Base-by-base conservation (phyloP, 92 coral and sea anemone species). In the Nematostella vectensis region DNA sequence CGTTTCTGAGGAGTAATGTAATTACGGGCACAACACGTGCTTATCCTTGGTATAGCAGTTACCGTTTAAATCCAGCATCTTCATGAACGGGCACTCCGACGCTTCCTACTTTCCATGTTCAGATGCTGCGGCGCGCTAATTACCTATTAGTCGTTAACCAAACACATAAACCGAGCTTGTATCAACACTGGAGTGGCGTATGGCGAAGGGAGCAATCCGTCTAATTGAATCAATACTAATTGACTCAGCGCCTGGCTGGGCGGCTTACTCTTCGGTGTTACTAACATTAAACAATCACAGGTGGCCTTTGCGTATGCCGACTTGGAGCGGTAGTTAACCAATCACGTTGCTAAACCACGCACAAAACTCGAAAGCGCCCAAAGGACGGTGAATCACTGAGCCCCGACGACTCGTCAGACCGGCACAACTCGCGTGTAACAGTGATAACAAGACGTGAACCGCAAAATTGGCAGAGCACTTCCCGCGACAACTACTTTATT, bases 191-290 rank as follows among this genome's bases (percentile, higher is more conserved):
- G 54, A 37, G 25, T 62, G 39, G 61, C 28, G 66, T 71, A 50
- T 37, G 3, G 60, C 53, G 50, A 39, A 31, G 68, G 52, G 28
- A 51, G 69, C 54, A n/a, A 6, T 62, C 54, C 27, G 12, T 50
- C 76, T 72, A 67, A 79, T 79, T 73, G 76, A 72, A 73, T 70
- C n/a, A 31, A 69, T 33, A 27, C 51, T 37, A 58, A 79, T 72
- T 79, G 65, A 70, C 40, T 37, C 50, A 3, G 29, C 59, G 50
- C 50, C 50, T 57, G 47, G 48, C 53, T 12, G 39, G 11, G 58
- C 58, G 72, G 81, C 57, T 55, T 49, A 24, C 28, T 15, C 52
- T 31, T 29, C 37, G 58, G 64, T 47, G 44, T 58, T 52, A 48
- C 54, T 54, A 57, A 47, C 62, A 67, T 36, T 62, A 52, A 39